phyloP scores from a whole-genome alignment of 2,888 invertebrate genomes.

The Abrostola triplasia region DNA sequence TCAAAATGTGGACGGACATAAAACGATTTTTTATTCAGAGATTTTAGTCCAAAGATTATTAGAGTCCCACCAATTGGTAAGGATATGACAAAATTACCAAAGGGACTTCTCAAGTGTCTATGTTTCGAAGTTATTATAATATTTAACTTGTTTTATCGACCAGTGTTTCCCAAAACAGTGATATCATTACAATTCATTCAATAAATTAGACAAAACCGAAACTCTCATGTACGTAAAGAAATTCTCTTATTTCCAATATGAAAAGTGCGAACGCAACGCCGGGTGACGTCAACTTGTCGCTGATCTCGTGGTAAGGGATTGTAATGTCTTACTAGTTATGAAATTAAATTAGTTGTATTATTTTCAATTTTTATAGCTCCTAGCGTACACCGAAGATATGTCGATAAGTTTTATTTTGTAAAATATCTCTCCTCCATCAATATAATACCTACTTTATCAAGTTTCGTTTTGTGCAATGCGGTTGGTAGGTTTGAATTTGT shows the following conservation, averaged over 20 bases:
- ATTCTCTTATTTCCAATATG: conserved; percentile 43
- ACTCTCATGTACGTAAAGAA: conserved; percentile 46
- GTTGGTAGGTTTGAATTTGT: conserved; percentile 64
- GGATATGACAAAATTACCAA: conserved; percentile 76
- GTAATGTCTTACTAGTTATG: conserved; percentile 87
- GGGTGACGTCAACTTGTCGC: conserved; percentile 83
- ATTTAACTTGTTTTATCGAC: conserved; percentile 44
- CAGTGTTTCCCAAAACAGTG: conserved; percentile 43
- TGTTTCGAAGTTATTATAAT: conserved; percentile 52
- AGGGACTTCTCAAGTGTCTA: conserved; percentile 70
- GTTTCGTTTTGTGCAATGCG: conserved; percentile 68
- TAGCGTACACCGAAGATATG: conserved; percentile 89
- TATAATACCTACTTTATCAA: conserved; percentile 75
- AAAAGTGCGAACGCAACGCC: conserved; percentile 66
- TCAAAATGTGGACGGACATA: conserved; percentile 83
- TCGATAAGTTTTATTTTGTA: conserved; percentile 88
- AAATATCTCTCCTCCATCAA: conserved; percentile 88
- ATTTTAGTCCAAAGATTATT: conserved; percentile 84
- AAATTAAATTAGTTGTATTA: conserved; percentile 88
- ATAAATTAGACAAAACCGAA: conserved; percentile 50
- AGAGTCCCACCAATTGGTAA: conserved; percentile 85
- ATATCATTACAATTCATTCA: conserved; percentile 46
- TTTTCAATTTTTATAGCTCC: conserved; percentile 89
- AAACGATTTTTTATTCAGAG: conserved; percentile 74
- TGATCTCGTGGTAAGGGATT: conserved; percentile 89